Conservation (phyloP, 2,113 vertebrate genomes). For the Piaya cayana region DNA sequence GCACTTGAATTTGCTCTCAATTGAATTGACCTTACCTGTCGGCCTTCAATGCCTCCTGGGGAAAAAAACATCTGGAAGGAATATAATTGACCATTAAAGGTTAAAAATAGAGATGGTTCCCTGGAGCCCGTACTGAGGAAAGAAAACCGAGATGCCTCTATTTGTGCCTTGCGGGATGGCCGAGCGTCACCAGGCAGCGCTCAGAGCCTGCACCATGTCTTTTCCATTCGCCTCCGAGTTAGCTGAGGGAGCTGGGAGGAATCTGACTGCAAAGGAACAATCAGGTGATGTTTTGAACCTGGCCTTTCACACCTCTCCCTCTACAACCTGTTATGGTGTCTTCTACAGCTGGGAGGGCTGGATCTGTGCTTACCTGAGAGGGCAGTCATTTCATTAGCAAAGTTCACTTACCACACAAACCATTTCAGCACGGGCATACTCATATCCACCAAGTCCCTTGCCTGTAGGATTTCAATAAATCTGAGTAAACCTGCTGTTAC, state of each 20-base stretch:
- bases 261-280: slow-evolving; percentile 30
- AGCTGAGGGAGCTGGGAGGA: slow-evolving; percentile 31
- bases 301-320: neutral
- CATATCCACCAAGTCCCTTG: neutral
- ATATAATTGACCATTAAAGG: slow-evolving; percentile 53
- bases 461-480: neutral
- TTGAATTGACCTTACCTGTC: slow-evolving; percentile 49
- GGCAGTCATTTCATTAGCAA: neutral
- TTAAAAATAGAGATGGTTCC: slow-evolving; percentile 37
- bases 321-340: neutral
- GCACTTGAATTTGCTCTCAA: slow-evolving; percentile 21
- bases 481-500: neutral
- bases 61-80: slow-evolving; percentile 64
- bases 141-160: slow-evolving; percentile 18
- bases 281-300: slow-evolving; percentile 30
- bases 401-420: neutral
- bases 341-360: neutral
- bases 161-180: slow-evolving; percentile 11
- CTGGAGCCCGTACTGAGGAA: slow-evolving; percentile 20
- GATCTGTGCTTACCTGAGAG: neutral
- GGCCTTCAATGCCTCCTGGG: slow-evolving; percentile 41
- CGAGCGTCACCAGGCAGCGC: neutral
- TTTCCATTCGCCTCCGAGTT: neutral
- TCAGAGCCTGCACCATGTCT: neutral
- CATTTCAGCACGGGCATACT: neutral